Base-by-base conservation (phyloP, 53 echinoderm and acorn worm genomes). In the Henricia sp. region DNA sequence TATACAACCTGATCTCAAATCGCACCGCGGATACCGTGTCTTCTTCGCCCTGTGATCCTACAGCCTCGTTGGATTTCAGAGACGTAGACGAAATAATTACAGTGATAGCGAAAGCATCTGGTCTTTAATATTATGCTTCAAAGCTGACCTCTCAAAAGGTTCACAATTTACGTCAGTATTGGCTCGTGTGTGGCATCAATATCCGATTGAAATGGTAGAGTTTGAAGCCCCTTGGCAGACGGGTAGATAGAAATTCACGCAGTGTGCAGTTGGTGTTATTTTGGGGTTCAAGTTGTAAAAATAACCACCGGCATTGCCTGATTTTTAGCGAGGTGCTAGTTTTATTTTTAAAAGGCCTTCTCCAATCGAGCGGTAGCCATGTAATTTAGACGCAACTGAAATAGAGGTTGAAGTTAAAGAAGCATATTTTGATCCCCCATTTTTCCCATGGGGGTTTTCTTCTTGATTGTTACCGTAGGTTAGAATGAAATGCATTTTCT, bases 71-170 rank as follows among this genome's bases (percentile, higher is more conserved):
- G 4, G 27, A 25, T 57, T 40, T 25, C 30, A 41, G 17, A 24
- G 14, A 76, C 41, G 27, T 38, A 58, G 57, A 57, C 39, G 17
- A 43, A 76, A 76, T 76, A 76, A 76, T 76, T 76, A 76, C 59
- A 28, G 9, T 80, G 80, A 80, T 80, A 16, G 80, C 80, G 17
- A 19, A 40, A 63, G 39, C 80, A 80, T 80, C 62, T 64, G 80
- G 32, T 19, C 1, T 33, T 63, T 46, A 17, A 36, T 3, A 52
- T 35, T 21, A 52, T 19, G 24, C 52, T 53, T 73, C 23, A 73
- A 33, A 54, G n/a, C 11, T 73, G 73, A 73, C 73, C 73, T 53
- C 9, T 6, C n/a, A n/a, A n/a, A 73, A 35, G 52, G 34, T 52
- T n/a, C 37, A 20, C 19, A 67, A 52, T 21, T 13, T 50, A 32